Evolutionary conservation across 2,113 vertebrate species (phyloP).

Genomic region (Catharus fuscescens): DNA sequence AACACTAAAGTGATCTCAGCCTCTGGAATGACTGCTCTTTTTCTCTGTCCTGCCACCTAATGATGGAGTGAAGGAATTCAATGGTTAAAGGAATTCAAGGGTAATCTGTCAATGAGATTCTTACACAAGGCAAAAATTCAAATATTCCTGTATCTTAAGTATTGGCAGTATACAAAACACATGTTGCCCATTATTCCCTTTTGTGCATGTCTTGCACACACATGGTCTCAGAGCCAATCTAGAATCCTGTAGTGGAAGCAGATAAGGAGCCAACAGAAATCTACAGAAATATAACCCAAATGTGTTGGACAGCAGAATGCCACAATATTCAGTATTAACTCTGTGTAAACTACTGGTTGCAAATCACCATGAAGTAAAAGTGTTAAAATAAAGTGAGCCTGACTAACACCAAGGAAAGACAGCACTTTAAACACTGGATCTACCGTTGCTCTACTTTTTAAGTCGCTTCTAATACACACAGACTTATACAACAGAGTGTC

Average conservation of each 20-base stretch:
- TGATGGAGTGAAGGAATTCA: neutral
- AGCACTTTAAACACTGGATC: neutral
- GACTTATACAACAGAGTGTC: neutral
- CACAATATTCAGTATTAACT: neutral
- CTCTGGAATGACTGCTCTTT: neutral
- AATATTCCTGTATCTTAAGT: neutral
- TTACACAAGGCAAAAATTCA: neutral
- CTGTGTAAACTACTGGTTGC: neutral
- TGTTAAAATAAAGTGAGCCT: neutral
- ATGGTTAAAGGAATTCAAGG: neutral
- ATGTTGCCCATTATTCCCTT: neutral
- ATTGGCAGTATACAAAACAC: accelerated
- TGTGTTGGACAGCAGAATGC: neutral
- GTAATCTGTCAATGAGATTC: neutral
- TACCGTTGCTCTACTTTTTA: neutral
- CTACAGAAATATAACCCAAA: neutral
- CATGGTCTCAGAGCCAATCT: neutral
- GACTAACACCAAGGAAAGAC: neutral
- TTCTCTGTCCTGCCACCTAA: neutral
- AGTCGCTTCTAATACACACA: neutral
- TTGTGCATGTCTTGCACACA: neutral
- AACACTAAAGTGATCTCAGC: neutral
- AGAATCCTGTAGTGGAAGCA: neutral
- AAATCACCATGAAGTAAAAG: neutral
- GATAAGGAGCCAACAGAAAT: neutral